Evolutionary conservation across 2,888 invertebrate species (phyloP).

Genomic region (Gastrophysa polygoni): DNA sequence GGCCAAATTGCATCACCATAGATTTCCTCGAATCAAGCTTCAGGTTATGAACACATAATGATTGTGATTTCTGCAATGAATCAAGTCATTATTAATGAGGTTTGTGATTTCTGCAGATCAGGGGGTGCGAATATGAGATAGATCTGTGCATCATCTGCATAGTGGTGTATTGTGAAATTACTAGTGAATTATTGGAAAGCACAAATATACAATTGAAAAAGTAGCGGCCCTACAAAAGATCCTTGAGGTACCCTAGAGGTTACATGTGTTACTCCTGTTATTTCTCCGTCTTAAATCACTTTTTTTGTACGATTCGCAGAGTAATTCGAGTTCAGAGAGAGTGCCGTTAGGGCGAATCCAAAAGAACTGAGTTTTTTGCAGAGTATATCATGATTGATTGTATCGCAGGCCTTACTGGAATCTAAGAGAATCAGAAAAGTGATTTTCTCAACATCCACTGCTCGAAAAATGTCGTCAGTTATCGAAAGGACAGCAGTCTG

Average conservation of each 20-base stretch:
- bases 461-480: constrained; percentile 1
- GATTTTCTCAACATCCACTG: neutral
- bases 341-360: neutral
- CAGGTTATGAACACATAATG: no score
- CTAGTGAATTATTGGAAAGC: neutral
- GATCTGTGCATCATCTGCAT: constrained; percentile 15
- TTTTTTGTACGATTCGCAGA: neutral
- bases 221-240: neutral
- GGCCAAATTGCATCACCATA: no score
- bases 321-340: neutral
- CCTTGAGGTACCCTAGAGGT: constrained; percentile 8
- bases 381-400: no score
- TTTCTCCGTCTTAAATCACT: neutral
- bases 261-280: neutral
- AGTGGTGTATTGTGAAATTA: constrained; percentile 3
- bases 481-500: constrained; percentile 3
- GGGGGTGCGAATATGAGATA: neutral
- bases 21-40: no score
- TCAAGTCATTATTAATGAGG: neutral
- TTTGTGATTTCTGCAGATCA: neutral
- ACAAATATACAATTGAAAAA: constrained; percentile 4
- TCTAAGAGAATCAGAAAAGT: neutral
- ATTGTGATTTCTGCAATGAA: no score
- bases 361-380: no score
- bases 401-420: neutral